Base-by-base conservation (phyloP, 1,140 invertebrate genomes). In the Marisa cornuarietis region DNA sequence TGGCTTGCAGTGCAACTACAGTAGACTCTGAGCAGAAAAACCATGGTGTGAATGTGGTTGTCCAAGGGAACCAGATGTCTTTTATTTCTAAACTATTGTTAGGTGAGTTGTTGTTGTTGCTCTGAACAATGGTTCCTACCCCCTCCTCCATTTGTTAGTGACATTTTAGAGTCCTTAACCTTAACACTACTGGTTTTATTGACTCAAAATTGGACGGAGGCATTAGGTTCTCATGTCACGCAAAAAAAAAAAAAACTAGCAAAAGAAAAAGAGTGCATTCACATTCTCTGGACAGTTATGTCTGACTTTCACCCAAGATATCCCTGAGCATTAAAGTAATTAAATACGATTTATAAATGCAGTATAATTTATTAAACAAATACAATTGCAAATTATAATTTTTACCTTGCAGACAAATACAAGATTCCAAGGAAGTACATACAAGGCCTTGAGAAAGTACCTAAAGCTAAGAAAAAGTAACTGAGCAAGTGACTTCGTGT, bases 51-150 rank as follows among this genome's bases (percentile, higher is more conserved):
- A 95, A 97, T 90, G 93, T 98, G 24, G 92, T 96, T 85, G 94
- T 98, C 58, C 96, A 98, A 92, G 96, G 97, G 76, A 97, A 98
- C 92, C 96, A 98, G 93, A 94, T 97, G 79, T 89, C 93, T 76
- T 95, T 95, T 86, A 92, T 96, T 6, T 93, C 93, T 80, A 95
- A 95, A 88, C 90, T 96, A 75, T 91, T 96, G 13, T 93, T 93
- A 81, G 94, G 95, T 93, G 82, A 78, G 80, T 76, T 20, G 11
- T 58, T 58, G 54, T 58, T 58, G 8, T 18, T 54, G 52, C 14
- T 58, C 54, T 58, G 8, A 58, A 18, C 11, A 58, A 42, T 42
- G 31, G 31, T 42, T 6, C 31, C 31, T 42, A 42, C 31, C 6
- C 31, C 31, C 31, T 42, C 31, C 31, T 42, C 31, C 31, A 42